Percentiles rank a stretch among this genome's conserved stretches.
Evolutionary conservation across 2,797 vertebrate genomes (phyloP).

Genomic region (Premnoplex brunnescens): DNA sequence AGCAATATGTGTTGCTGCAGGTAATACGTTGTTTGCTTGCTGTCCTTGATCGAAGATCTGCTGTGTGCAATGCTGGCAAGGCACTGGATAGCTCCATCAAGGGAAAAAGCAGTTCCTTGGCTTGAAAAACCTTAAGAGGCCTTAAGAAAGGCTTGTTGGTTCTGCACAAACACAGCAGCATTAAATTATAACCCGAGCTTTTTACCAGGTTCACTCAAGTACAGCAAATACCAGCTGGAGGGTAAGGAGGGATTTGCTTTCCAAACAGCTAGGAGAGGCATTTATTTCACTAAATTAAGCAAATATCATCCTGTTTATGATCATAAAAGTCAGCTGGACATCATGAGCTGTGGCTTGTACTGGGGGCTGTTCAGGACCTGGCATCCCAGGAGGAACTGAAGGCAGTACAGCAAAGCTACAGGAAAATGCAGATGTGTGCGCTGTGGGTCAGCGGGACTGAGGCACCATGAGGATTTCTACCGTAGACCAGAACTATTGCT

Average conservation of each 20-base stretch:
- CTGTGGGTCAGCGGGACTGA: background rate
- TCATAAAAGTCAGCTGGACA: constrained; percentile 27
- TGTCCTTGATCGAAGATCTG: background rate
- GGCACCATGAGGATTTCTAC: background rate
- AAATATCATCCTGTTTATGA: constrained; percentile 51
- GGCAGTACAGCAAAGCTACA: background rate
- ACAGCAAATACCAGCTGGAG: constrained; percentile 40
- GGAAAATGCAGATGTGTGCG: background rate
- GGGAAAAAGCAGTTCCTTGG: background rate
- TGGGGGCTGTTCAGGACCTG: background rate
- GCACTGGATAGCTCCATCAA: background rate
- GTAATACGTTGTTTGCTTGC: background rate
- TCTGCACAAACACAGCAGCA: constrained; percentile 16
- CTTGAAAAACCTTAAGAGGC: background rate
- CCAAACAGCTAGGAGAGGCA: constrained; percentile 17
- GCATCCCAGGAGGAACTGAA: background rate
- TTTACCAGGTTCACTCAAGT: constrained; percentile 29
- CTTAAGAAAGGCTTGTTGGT: background rate
- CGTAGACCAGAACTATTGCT: background rate
- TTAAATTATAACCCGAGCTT: constrained; percentile 14
- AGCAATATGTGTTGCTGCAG: background rate
- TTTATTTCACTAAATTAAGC: constrained; percentile 62
- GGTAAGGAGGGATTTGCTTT: constrained; percentile 40
- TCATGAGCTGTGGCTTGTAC: background rate
- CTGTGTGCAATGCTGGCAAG: background rate